A percentile compares a stretch with the other conserved stretches of the same genome.
Evolutionary conservation across 2,797 vertebrate species (phyloP).

Genomic region (Ataeniobius toweri): DNA sequence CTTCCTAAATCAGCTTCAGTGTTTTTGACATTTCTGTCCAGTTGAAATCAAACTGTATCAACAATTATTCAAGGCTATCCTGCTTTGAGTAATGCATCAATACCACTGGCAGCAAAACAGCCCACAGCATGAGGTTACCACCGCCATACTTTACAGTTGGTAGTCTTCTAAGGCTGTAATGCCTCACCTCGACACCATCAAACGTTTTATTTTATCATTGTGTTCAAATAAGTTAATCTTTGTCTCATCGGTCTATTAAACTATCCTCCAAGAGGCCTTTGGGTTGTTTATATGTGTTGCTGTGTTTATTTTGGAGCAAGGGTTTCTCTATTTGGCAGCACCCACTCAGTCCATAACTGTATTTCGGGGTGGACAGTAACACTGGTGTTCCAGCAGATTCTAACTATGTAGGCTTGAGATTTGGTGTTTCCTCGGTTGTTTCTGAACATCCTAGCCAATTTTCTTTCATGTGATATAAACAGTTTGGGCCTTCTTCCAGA

Average conservation of each 20-base stretch:
- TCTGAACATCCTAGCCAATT: no score
- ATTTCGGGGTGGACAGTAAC: not conserved
- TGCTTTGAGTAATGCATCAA: not conserved
- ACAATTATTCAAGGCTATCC: not conserved
- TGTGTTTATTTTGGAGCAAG: not conserved
- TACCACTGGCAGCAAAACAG: not conserved
- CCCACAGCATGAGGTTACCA: not conserved
- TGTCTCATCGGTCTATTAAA: not conserved
- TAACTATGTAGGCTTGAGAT: not conserved
- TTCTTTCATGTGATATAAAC: not conserved
- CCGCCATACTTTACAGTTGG: not conserved
- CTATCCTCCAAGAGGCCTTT: not conserved
- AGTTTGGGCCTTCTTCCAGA: not conserved
- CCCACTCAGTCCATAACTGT: no score
- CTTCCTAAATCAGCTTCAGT: not conserved
- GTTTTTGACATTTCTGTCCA: not conserved
- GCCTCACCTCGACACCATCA: not conserved
- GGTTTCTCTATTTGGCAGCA: not conserved
- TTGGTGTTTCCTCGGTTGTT: not conserved
- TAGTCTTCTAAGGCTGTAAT: not conserved
- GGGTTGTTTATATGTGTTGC: not conserved
- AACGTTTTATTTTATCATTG: not conserved
- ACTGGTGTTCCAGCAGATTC: not conserved
- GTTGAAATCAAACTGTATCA: not conserved
- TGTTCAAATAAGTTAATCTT: not conserved